phyloP scores from a whole-genome alignment of 1,140 invertebrate species.

The Dermatophagoides farinae region DNA sequence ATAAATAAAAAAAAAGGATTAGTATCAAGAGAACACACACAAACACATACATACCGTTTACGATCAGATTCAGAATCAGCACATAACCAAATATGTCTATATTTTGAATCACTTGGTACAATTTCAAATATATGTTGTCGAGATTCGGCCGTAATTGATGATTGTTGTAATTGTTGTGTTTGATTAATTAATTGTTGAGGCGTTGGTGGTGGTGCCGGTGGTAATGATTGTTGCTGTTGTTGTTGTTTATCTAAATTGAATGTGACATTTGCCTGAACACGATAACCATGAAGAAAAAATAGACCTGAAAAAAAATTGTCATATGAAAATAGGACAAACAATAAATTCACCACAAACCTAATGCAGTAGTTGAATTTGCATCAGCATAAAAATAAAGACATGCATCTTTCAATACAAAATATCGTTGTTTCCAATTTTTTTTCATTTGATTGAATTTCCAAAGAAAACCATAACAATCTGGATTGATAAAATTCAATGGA shows the following conservation, averaged over 20 bases:
- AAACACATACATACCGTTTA: slow-evolving; percentile 77
- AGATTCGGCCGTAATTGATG: too few relatives aligned
- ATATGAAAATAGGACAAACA: background rate
- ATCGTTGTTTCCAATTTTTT: slow-evolving; percentile 67
- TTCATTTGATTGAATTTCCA: slow-evolving; percentile 41
- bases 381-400: slow-evolving; percentile 84
- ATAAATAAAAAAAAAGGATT: slow-evolving; percentile 16
- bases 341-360: slow-evolving; percentile 37
- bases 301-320: slow-evolving; percentile 37
- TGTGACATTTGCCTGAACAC: slow-evolving; percentile 43
- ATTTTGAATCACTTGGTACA: slow-evolving; percentile 58
- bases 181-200: background rate
- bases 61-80: slow-evolving; percentile 84
- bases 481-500: slow-evolving; percentile 41
- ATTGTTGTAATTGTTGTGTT: background rate
- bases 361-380: slow-evolving; percentile 56
- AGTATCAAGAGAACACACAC: slow-evolving; percentile 13
- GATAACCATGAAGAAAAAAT: slow-evolving; percentile 79
- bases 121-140: slow-evolving; percentile 73
- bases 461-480: slow-evolving; percentile 76
- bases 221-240: too few relatives aligned
- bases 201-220: too few relatives aligned
- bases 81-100: slow-evolving; percentile 72
- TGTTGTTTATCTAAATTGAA: slow-evolving; percentile 30
- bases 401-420: slow-evolving; percentile 85